phyloP scores from a whole-genome alignment of 2,888 invertebrate genomes.

The Drosophila mimetica region DNA sequence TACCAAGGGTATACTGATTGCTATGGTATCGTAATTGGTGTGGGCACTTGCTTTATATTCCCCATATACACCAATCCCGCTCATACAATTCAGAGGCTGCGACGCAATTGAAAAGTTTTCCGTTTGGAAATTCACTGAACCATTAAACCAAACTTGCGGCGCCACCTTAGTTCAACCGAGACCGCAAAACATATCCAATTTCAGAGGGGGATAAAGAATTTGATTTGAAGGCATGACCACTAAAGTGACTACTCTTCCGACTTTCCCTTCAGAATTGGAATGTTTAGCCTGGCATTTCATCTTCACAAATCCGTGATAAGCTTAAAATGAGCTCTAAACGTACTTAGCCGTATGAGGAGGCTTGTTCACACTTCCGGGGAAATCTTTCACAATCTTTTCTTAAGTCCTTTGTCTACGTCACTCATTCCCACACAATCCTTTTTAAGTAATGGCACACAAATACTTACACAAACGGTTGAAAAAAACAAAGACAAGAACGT shows the following conservation, averaged over 20 bases:
- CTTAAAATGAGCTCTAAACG: conserved; percentile 27
- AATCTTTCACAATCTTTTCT: conserved; percentile 26
- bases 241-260: neutral
- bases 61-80: neutral
- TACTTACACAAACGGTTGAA: conserved; percentile 20
- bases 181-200: conserved; percentile 35
- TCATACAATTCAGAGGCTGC: conserved; percentile 29
- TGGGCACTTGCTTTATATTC: conserved; percentile 10
- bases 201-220: conserved; percentile 6
- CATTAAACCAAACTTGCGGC: conserved; percentile 52
- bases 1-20: neutral
- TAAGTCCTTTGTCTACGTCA: conserved; percentile 23
- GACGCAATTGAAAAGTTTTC: conserved; percentile 62
- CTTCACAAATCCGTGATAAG: conserved; percentile 13
- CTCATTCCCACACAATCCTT: conserved; percentile 19
- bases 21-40: conserved; percentile 13
- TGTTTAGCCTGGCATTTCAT: conserved; percentile 4
- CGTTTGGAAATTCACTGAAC: conserved; percentile 56
- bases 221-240: conserved; percentile 3
- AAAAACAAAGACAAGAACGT: conserved; percentile 59
- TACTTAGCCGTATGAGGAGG: conserved; percentile 9
- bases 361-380: conserved; percentile 33
- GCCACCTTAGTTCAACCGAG: conserved; percentile 41
- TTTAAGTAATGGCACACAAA: conserved; percentile 13
- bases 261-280: neutral